Conservation (phyloP, 1,140 invertebrate species). For the Zaprionus taronus region DNA sequence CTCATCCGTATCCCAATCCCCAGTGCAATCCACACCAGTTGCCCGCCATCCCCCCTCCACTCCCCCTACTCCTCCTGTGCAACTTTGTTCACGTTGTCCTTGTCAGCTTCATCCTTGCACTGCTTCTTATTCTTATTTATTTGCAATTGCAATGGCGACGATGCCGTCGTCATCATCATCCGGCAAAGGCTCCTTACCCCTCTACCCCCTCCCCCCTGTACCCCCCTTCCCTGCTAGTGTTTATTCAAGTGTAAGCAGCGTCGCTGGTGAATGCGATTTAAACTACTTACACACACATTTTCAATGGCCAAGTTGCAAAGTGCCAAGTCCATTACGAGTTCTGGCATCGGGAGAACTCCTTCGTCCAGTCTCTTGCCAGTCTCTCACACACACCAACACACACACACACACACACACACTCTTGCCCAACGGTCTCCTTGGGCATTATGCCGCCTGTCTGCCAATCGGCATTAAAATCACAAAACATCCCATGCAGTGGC, state of each 20-base stretch:
- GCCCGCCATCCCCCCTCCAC: neutral
- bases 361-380: neutral
- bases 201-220: no score
- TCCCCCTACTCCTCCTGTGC: neutral
- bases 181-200: neutral
- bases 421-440: conserved; percentile 5
- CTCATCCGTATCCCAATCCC: conserved; percentile 44
- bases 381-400: conserved; percentile 28
- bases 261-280: conserved; percentile 70
- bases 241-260: conserved; percentile 79
- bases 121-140: conserved; percentile 74
- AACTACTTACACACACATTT: conserved; percentile 82
- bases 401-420: conserved; percentile 35
- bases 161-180: conserved; percentile 56
- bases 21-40: neutral
- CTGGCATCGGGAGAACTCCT: conserved; percentile 45
- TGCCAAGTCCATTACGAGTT: conserved; percentile 76
- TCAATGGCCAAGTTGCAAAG: conserved; percentile 80
- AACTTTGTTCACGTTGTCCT: conserved; percentile 63
- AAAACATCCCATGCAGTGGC: conserved; percentile 61
- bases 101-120: conserved; percentile 53
- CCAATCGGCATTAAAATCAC: conserved; percentile 82
- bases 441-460: conserved; percentile 53
- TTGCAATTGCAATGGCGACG: conserved; percentile 77
- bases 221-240: conserved; percentile 54